Evolutionary conservation across 2,113 vertebrate genomes (phyloP).

Genomic region (Sorex araneus): DNA sequence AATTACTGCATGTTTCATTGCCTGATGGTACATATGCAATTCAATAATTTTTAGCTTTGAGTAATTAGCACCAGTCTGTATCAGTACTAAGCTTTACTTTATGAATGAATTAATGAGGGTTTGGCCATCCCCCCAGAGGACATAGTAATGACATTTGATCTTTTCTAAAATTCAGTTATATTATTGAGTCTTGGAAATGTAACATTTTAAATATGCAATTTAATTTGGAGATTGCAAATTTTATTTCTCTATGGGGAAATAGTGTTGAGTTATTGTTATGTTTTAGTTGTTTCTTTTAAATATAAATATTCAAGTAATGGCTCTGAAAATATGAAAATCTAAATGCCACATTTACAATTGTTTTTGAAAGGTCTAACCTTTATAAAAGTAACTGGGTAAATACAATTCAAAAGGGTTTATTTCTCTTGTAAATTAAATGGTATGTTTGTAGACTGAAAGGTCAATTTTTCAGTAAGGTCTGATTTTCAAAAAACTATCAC

Average conservation of each 20-base stretch:
- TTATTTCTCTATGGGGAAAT: slow-evolving; percentile 32
- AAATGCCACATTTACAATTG: slow-evolving; percentile 92
- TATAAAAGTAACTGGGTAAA: slow-evolving; percentile 90
- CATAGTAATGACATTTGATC: slow-evolving; percentile 74
- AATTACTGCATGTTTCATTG: slow-evolving; percentile 80
- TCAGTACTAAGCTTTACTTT: slow-evolving; percentile 79
- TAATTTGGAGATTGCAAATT: slow-evolving; percentile 70
- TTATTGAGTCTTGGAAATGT: slow-evolving; percentile 70
- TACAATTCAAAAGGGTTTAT: slow-evolving; percentile 88
- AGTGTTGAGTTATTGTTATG: slow-evolving; percentile 80
- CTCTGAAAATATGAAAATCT: slow-evolving; percentile 87
- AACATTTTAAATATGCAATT: slow-evolving; percentile 77
- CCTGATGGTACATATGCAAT: slow-evolving; percentile 44
- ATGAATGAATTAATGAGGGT: slow-evolving; percentile 78
- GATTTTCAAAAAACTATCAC: slow-evolving; percentile 80
- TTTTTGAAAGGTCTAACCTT: slow-evolving; percentile 90
- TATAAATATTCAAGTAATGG: slow-evolving; percentile 85
- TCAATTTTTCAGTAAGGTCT: slow-evolving; percentile 88
- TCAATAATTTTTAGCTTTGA: slow-evolving; percentile 78
- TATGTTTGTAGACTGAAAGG: slow-evolving; percentile 90
- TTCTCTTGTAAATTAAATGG: slow-evolving; percentile 91
- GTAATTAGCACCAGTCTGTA: slow-evolving; percentile 71
- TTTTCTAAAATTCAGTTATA: slow-evolving; percentile 77
- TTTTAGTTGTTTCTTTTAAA: slow-evolving; percentile 83
- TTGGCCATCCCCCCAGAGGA: slow-evolving; percentile 80